phyloP scores from a whole-genome alignment of 2,888 invertebrate genomes.

The Sylvicola cinctus region DNA sequence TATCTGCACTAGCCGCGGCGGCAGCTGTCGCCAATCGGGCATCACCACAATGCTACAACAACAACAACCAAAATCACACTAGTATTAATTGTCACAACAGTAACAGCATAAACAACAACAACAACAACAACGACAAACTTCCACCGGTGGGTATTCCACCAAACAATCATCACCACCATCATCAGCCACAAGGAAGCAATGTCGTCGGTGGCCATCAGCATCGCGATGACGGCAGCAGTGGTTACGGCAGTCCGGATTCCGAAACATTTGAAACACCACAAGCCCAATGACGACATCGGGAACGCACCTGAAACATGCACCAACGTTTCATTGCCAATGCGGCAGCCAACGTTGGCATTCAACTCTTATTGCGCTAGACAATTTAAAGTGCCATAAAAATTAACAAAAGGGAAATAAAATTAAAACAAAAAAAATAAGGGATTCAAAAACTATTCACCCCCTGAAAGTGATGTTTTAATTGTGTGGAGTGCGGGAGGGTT shows the following conservation, averaged over 20 bases:
- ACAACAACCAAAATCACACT: neutral
- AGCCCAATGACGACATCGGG: slow-evolving; percentile 22
- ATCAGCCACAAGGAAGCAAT: slow-evolving; percentile 18
- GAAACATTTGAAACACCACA: slow-evolving; percentile 34
- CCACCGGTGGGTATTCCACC: slow-evolving; percentile 2
- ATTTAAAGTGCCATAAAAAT: too few species aligned
- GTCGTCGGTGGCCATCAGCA: slow-evolving; percentile 27
- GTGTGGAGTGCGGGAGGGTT: too few species aligned
- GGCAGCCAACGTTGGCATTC: too few species aligned
- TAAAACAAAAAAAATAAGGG: too few species aligned
- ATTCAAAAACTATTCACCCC: too few species aligned
- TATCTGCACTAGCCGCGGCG: neutral
- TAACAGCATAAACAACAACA: slow-evolving; percentile 3
- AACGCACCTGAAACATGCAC: too few species aligned
- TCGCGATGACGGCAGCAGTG: slow-evolving; percentile 52
- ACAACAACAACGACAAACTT: slow-evolving; percentile 3
- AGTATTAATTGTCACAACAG: slow-evolving; percentile 8
- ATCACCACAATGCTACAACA: slow-evolving; percentile 1
- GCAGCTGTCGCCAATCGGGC: neutral
- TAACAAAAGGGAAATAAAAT: too few species aligned
- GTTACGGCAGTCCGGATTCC: slow-evolving; percentile 59
- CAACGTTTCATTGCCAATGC: too few species aligned
- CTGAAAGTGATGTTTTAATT: too few species aligned
- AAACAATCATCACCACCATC: too few species aligned
- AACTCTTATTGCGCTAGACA: too few species aligned